phyloP scores from a whole-genome alignment of 1,140 invertebrate species.

The Apis dorsata region DNA sequence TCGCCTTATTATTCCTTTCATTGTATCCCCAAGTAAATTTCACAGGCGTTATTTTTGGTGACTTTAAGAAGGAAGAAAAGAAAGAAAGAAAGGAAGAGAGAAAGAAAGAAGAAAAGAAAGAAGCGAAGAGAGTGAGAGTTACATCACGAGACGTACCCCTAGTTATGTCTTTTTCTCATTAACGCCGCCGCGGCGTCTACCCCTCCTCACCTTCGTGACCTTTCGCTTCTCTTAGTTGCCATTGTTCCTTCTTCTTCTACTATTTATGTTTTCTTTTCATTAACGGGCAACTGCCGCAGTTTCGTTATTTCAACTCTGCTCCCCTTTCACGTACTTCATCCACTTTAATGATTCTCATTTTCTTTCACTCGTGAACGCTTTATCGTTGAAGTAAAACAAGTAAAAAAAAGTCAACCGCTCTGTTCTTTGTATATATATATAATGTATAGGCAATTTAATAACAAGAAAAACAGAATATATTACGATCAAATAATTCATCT shows the following conservation, averaged over 20 bases:
- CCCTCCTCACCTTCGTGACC: constrained; percentile 27
- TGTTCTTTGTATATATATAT: neutral
- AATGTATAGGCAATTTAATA: too few species aligned
- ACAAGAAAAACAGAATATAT: too few species aligned
- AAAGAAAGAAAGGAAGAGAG: too few species aligned
- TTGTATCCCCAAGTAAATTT: too few species aligned
- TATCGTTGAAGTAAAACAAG: neutral
- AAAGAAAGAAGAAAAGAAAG: constrained; percentile 42
- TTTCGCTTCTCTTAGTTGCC: constrained; percentile 54
- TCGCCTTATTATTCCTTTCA: too few species aligned
- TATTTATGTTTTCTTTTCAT: constrained; percentile 58
- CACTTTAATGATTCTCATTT: constrained; percentile 17
- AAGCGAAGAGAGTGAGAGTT: constrained; percentile 10
- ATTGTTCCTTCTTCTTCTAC: constrained; percentile 51
- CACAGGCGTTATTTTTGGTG: too few species aligned
- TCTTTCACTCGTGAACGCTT: constrained; percentile 9
- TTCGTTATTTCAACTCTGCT: constrained; percentile 33
- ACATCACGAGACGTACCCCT: constrained; percentile 23
- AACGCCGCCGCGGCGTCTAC: constrained; percentile 44
- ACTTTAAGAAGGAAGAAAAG: too few species aligned
- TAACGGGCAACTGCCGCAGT: constrained; percentile 36
- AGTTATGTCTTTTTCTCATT: constrained; percentile 71
- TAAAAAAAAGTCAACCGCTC: too few species aligned
- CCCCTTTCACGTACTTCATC: constrained; percentile 16
- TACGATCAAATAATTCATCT: too few species aligned